Conservation (phyloP, 1,140 invertebrate species). For the Pemphigus obesinymphae region DNA sequence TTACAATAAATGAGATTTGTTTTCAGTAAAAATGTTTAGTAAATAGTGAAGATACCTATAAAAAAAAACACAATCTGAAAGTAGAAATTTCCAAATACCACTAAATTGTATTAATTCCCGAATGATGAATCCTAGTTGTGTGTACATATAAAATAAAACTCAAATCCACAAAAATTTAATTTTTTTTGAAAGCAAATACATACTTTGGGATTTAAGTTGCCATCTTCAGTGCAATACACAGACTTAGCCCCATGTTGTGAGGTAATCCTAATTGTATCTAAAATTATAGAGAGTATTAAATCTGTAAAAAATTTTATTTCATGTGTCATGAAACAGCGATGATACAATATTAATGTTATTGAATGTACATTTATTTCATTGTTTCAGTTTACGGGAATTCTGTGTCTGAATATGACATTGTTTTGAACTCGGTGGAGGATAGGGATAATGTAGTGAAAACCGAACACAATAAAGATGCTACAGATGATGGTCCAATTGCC, state of each 20-base stretch:
- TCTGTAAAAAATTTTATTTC: not conserved
- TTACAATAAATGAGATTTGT: too few relatives aligned
- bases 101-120: too few relatives aligned
- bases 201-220: not conserved
- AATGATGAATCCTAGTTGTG: too few relatives aligned
- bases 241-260: not conserved
- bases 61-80: too few relatives aligned
- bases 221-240: not conserved
- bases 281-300: not conserved
- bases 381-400: constrained; percentile 62
- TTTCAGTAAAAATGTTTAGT: too few relatives aligned
- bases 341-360: not conserved
- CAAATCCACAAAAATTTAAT: too few relatives aligned
- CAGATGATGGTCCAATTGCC: constrained; percentile 70
- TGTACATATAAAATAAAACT: too few relatives aligned
- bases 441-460: constrained; percentile 50
- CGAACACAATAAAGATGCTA: constrained; percentile 51
- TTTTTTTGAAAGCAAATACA: not conserved
- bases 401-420: constrained; percentile 61
- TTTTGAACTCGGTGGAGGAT: constrained; percentile 61
- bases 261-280: not conserved
- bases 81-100: too few relatives aligned
- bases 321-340: too few relatives aligned
- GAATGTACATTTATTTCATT: constrained; percentile 26
- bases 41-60: too few relatives aligned